Evolutionary conservation across 2,113 vertebrate genomes (phyloP).

Genomic region (Gasterosteus nipponicus): DNA sequence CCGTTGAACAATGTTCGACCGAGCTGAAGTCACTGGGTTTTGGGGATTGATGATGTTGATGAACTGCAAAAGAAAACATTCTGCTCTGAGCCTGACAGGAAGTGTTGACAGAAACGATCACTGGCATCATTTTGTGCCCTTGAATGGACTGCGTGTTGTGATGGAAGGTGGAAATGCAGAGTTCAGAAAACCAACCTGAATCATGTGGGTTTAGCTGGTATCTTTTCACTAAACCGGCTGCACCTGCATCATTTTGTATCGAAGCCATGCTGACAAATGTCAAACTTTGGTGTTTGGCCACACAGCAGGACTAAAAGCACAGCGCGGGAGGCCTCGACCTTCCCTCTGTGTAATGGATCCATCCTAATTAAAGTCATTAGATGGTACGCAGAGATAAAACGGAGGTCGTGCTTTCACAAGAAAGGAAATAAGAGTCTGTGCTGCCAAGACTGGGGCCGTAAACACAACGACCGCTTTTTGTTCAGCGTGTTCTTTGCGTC

Average conservation of each 20-base stretch:
- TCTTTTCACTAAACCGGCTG: constrained; percentile 50
- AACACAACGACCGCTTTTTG: constrained; percentile 44
- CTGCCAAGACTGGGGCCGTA: constrained; percentile 1
- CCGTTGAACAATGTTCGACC: constrained; percentile 45
- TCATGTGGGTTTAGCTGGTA: constrained; percentile 54
- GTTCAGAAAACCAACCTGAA: constrained; percentile 36
- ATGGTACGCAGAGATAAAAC: constrained; percentile 5
- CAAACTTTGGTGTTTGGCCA: constrained; percentile 8
- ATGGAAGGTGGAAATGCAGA: constrained; percentile 59
- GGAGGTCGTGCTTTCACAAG: constrained; percentile 22
- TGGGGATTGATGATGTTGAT: constrained; percentile 47
- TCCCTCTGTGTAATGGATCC: neutral
- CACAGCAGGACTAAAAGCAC: constrained; percentile 6
- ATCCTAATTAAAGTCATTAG: constrained; percentile 25
- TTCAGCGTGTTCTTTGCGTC: constrained; percentile 60
- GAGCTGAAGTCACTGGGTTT: constrained; percentile 44
- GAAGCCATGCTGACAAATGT: constrained; percentile 36
- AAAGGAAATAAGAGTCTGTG: constrained; percentile 55
- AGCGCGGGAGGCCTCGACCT: constrained; percentile 25
- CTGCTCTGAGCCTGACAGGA: constrained; percentile 28
- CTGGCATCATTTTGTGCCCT: constrained; percentile 47
- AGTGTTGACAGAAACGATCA: constrained; percentile 54
- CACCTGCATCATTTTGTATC: constrained; percentile 60
- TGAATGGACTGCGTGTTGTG: constrained; percentile 45
- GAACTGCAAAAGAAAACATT: constrained; percentile 46